Evolutionary conservation across 2,888 invertebrate species (phyloP).

Genomic region (Disparrhopalites patrizii): DNA sequence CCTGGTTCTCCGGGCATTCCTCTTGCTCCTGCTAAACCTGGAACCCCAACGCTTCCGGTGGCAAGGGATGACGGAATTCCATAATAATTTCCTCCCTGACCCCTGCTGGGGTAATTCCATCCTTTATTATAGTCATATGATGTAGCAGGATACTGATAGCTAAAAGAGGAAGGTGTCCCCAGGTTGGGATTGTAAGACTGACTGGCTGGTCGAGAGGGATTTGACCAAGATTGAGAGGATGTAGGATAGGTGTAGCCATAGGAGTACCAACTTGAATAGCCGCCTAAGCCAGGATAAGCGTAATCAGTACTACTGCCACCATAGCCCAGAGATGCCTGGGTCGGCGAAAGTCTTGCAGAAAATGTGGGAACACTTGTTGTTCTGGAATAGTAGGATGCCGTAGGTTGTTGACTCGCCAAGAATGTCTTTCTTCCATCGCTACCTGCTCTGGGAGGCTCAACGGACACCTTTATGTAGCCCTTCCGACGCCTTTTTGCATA

Average conservation of each 20-base stretch:
- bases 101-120: neutral
- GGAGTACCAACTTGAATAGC: slow-evolving; percentile 7
- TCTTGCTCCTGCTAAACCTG: neutral
- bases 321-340: neutral
- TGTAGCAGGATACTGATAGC: neutral
- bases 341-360: neutral
- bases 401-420: neutral
- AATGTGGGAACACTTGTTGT: neutral
- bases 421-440: neutral
- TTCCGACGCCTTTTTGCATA: neutral
- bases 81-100: neutral
- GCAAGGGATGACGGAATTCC: neutral
- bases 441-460: neutral
- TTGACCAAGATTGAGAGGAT: no score
- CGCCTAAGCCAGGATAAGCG: no score
- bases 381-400: neutral
- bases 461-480: slow-evolving; percentile 17
- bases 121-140: neutral
- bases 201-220: neutral
- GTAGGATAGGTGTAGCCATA: neutral
- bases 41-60: neutral
- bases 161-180: neutral
- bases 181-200: neutral
- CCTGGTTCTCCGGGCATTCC: neutral
- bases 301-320: neutral